A percentile compares a stretch with the other conserved stretches of the same genome.
phyloP scores from a whole-genome alignment of 2,888 invertebrate species.

The Catonia carolina region DNA sequence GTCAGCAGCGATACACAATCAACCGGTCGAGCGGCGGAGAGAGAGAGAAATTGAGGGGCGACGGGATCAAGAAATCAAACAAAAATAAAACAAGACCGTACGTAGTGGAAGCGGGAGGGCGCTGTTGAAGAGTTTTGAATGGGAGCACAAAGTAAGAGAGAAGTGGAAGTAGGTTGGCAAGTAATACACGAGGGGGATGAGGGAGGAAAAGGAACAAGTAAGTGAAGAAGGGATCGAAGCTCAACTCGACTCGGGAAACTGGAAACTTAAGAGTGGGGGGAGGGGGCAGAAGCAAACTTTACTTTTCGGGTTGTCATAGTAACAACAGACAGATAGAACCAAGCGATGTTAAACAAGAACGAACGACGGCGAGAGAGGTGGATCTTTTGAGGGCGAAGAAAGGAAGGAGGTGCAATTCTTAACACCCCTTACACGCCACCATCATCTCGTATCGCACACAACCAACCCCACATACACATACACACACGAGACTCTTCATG shows the following conservation, averaged over 20 bases:
- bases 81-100: slow-evolving; percentile 10
- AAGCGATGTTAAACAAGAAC: background rate
- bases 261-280: background rate
- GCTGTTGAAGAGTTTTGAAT: slow-evolving; percentile 8
- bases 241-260: background rate
- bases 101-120: background rate
- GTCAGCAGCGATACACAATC: background rate
- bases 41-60: slow-evolving; percentile 20
- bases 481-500: background rate
- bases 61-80: slow-evolving; percentile 12
- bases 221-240: slow-evolving; percentile 31
- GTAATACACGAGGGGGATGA: slow-evolving; percentile 1
- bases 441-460: background rate
- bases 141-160: slow-evolving; percentile 11
- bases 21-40: background rate
- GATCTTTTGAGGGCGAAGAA: no score
- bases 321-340: background rate
- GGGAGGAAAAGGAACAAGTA: slow-evolving; percentile 30
- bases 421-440: background rate
- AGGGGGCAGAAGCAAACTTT: slow-evolving; percentile 4
- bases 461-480: background rate
- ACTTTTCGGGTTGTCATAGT: slow-evolving; percentile 8
- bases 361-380: no score
- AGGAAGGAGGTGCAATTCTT: background rate
- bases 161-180: slow-evolving; percentile 8